These are phyloP conservation scores for Tortricodes alternella DNA, from an alignment of 2,888 invertebrate genomes.

Conservation along the genomic window DNA sequence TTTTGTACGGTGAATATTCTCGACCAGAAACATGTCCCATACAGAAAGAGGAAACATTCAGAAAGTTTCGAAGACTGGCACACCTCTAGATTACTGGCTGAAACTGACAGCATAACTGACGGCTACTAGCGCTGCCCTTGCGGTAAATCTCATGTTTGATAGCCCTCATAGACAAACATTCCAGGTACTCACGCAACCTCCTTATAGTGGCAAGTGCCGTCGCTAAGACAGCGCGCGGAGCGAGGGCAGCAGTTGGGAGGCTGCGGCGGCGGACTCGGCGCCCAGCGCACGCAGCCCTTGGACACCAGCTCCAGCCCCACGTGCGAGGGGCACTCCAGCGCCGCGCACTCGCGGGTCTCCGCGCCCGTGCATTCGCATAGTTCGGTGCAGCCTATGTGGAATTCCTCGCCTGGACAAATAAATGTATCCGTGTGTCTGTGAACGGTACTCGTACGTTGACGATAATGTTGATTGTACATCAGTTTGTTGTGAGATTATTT, in stretches of 20 bases:
- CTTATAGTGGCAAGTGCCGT: conserved; percentile 91
- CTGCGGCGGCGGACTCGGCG: conserved; percentile 88
- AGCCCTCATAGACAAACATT: no score
- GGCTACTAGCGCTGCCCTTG: no score
- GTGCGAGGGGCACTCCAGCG: conserved; percentile 91
- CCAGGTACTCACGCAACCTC: conserved; percentile 80
- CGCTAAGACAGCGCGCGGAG: conserved; percentile 89
- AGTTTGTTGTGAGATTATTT: no score
- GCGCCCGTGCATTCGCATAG: conserved; percentile 89
- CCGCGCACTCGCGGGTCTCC: conserved; percentile 87
- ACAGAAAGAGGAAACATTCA: no score
- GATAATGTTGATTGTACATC: no score
- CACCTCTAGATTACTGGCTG: no score
- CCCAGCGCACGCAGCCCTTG: conserved; percentile 93
- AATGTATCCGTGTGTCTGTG: neutral
- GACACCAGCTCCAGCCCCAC: conserved; percentile 93
- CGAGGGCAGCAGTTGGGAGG: conserved; percentile 93
- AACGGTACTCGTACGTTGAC: no score
- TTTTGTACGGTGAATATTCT: no score
- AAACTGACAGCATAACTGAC: no score
- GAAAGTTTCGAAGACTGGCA: no score
- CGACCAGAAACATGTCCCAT: no score
- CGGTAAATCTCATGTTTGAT: no score
- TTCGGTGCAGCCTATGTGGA: conserved; percentile 91
- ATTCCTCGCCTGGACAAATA: conserved; percentile 84